phyloP scores from a whole-genome alignment of 2,113 vertebrate genomes.

The Thryonomys swinderianus region DNA sequence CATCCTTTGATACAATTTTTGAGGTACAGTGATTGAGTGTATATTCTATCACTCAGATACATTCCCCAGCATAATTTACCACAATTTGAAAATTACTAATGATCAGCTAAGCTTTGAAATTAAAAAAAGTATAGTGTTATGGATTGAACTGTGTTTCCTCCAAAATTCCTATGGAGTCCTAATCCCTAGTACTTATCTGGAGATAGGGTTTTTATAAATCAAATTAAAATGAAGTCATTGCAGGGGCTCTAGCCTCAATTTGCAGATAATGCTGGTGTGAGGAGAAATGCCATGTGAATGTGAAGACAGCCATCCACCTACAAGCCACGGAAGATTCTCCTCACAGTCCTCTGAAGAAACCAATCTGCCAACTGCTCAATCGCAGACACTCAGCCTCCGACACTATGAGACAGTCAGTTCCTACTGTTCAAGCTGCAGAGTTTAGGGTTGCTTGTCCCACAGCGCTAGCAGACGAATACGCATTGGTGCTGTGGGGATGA shows the following conservation, averaged over 20 bases:
- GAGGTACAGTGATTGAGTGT: not conserved
- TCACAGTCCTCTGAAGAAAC: not conserved
- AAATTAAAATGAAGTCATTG: slow-evolving; percentile 4
- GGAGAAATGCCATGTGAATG: not conserved
- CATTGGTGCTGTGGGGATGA: too few relatives aligned
- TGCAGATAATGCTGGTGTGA: not conserved
- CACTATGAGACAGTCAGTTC: not conserved
- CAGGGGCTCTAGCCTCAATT: not conserved
- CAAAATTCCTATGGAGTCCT: not conserved
- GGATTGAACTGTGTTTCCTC: not conserved
- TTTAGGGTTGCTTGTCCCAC: not conserved
- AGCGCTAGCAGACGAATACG: not conserved
- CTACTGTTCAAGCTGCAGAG: not conserved
- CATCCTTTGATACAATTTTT: not conserved
- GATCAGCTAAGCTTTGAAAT: not conserved
- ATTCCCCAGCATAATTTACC: not conserved
- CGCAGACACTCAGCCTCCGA: not conserved
- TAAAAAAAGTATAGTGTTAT: not conserved
- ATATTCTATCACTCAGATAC: not conserved
- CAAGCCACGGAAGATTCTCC: not conserved
- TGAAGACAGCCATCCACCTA: not conserved
- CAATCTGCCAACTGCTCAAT: not conserved
- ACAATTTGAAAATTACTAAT: not conserved
- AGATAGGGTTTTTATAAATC: not conserved
- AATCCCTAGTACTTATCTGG: not conserved